Conservation (phyloP, 2,113 vertebrate species). For the Hemiprocne comata region DNA sequence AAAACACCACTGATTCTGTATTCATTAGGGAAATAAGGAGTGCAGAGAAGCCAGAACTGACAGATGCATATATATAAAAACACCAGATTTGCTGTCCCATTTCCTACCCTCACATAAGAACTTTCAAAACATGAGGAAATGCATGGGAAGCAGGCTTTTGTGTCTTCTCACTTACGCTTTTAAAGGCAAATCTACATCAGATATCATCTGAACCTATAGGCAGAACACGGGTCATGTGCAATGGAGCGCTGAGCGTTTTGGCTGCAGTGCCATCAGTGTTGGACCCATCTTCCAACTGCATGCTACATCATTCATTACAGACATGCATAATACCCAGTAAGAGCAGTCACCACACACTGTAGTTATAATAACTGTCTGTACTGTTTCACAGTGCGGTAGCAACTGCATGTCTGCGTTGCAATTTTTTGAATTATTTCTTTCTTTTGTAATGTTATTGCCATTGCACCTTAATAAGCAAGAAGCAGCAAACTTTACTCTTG, state of each 20-base stretch:
- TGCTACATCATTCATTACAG: neutral
- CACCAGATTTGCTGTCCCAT: neutral
- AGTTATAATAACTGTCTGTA: rapidly evolving
- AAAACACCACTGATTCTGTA: rapidly evolving
- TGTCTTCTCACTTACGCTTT: neutral
- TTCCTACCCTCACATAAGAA: neutral
- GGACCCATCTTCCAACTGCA: neutral
- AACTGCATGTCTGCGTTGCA: neutral
- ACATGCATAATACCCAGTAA: neutral
- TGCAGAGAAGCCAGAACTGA: neutral
- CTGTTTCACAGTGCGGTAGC: neutral
- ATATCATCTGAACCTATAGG: neutral
- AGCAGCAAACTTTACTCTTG: neutral
- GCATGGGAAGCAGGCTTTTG: neutral
- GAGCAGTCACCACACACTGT: neutral
- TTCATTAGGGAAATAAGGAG: neutral
- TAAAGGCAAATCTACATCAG: neutral
- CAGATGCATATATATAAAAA: neutral
- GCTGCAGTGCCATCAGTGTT: neutral
- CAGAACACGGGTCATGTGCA: neutral
- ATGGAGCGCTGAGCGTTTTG: neutral
- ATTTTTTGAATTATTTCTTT: neutral
- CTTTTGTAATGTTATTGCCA: neutral
- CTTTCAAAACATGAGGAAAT: neutral
- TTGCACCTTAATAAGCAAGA: neutral